Evolutionary conservation across 92 coral and sea anemone genomes (phyloP), one percentile per base, ranked within the genome.

Genomic region (Palythoa caribaeorum): DNA sequence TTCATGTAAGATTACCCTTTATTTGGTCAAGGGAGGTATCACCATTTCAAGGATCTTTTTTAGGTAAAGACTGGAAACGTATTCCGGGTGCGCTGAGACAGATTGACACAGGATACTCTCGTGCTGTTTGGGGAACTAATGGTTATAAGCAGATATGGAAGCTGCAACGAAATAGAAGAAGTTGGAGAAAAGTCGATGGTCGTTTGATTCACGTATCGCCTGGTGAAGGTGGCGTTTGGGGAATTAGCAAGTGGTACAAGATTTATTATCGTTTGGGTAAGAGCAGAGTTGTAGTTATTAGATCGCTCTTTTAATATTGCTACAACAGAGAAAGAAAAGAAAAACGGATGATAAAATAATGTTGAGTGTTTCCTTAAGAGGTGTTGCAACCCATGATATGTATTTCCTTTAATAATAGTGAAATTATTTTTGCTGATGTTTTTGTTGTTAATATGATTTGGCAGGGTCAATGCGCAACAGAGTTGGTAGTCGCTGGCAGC

Each of bases 401-500:
- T 51, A 51, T 51, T 51, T 59, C 14, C 12, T 59, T 14, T 12
- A n/a, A n/a, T n/a, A n/a, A n/a, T n/a, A n/a, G n/a, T n/a, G n/a
- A n/a, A n/a, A n/a, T n/a, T n/a, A n/a, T 17, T 63, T 63, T 19
- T 16, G 5, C 70, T 17, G 1, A 17, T 19, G 6, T n/a, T 1
- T 63, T 19, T 60, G 17, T 3, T 13, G 4, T 28, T 28, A 16
- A 60, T 16, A 16, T 16, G 6, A 13, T 35, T 38, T 54, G 14
- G 9, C 28, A 78, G 83, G 68, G 10, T 78, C 83, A 9, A 12
- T 55, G 66, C 48, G 53, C 39, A 66, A 79, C 62, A 84, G 48
- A 54, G 87, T 79, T 55, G 91, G 91, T 12, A 88, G 72, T 48
- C 69, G 38, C 1, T 89, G 91, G 91, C 51, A 83, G 9, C 76